These are phyloP conservation scores for Drosophila leontia DNA, from an alignment of 1,140 invertebrate species.

Conservation along the genomic window DNA sequence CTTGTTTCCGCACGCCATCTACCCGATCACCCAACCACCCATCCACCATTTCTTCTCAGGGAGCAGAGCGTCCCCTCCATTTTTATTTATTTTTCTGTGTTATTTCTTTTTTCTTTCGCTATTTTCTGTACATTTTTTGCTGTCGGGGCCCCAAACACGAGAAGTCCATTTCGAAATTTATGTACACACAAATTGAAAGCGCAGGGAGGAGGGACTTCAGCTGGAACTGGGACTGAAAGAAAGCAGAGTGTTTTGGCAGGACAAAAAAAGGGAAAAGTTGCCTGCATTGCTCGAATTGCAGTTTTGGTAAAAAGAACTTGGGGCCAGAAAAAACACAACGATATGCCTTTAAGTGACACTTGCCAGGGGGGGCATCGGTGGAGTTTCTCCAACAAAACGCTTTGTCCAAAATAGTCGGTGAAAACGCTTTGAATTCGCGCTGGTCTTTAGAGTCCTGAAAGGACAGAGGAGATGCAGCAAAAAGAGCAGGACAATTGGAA, in stretches of 20 bases:
- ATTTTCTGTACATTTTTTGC: constrained; percentile 39
- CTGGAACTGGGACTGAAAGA: constrained; percentile 19
- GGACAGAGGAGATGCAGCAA: too few relatives aligned
- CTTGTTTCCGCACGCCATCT: constrained; percentile 66
- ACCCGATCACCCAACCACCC: neutral
- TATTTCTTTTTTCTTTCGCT: constrained; percentile 11
- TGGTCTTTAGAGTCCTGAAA: neutral
- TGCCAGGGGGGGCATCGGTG: constrained; percentile 22
- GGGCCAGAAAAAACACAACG: constrained; percentile 37
- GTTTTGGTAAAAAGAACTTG: constrained; percentile 40
- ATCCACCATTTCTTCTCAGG: constrained; percentile 43
- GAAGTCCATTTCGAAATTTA: constrained; percentile 82
- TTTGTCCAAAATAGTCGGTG: constrained; percentile 45
- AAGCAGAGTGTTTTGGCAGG: constrained; percentile 46
- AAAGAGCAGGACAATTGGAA: constrained; percentile 16
- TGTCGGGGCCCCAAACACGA: constrained; percentile 66
- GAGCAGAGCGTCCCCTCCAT: constrained; percentile 4
- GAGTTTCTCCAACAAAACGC: constrained; percentile 27
- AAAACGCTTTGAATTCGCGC: constrained; percentile 41
- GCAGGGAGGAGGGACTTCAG: constrained; percentile 26
- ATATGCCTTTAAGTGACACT: constrained; percentile 74
- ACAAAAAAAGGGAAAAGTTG: constrained; percentile 38
- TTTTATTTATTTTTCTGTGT: constrained; percentile 43
- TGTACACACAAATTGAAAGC: constrained; percentile 82
- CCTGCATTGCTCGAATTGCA: constrained; percentile 68